Base-by-base conservation (phyloP, 2,888 invertebrate species). In the Drosophila conformis region DNA sequence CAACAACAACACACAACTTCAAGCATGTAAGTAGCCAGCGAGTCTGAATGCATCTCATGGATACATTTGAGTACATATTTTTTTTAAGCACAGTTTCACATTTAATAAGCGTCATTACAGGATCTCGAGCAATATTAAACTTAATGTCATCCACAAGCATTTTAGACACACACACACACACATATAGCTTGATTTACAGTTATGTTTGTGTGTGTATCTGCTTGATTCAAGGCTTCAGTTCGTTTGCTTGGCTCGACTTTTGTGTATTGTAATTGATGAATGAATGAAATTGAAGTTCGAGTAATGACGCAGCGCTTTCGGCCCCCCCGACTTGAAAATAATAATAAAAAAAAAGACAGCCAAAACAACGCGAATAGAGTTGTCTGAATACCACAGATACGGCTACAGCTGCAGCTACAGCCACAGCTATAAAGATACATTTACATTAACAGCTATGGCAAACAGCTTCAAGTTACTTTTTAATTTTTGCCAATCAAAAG, bases 251-350 rank as follows among this genome's bases (percentile, higher is more conserved):
- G 63, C 59, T 46, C 76, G 76, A 73, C 64, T 82, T 79, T 82
- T 79, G 63, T 82, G 82, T 81, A 89, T 90, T 89, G 87, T 90
- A 88, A 89, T 87, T 87, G 88, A 90, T 88, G 90, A 90, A 89
- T 87, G 87, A 87, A 87, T 87, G 90, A 87, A 87, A 86, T 86
- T 87, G 87, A 87, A 87, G 85, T 86, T 87, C 90, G 90, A 88
- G 90, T 86, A 82, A 86, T 87, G 87, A 87, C 90, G 70, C 83
- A 83, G 87, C 87, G 62, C 49, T 80, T 85, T 82, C 49, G 18
- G 67, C 36, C 68, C 57, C 40, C n/a, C 35, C 38, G 53, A 73
- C 73, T 58, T 72, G 35, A 76, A 76, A 76, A 51, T 59, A 65
- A 51, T 59, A 65, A 51, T 56, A 65, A 48, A 59, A 38, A 38